A percentile compares a stretch with the other conserved stretches of the same genome.
Conservation (phyloP, 2,113 vertebrate genomes). For the Myotis lucifugus region DNA sequence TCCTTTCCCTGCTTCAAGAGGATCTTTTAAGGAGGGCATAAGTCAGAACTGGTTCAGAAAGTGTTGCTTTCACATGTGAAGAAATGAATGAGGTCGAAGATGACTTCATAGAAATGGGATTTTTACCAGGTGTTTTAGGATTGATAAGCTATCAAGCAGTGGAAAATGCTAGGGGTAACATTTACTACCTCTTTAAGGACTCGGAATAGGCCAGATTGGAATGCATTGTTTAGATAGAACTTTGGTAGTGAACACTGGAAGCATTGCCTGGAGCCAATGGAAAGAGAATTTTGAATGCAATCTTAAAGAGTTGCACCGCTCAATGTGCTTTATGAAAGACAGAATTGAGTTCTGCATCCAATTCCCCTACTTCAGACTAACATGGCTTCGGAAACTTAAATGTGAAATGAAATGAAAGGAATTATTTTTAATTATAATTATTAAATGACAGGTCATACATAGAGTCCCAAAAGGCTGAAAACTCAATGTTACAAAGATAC, state of each 20-base stretch:
- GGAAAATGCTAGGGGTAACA: neutral
- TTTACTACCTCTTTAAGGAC: neutral
- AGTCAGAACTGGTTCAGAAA: conserved; percentile 50
- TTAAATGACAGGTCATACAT: neutral
- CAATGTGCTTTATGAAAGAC: neutral
- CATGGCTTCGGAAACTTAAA: neutral
- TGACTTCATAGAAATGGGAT: neutral
- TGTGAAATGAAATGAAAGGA: neutral
- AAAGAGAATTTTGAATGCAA: neutral
- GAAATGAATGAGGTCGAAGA: conserved; percentile 17
- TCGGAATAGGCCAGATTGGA: neutral
- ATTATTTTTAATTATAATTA: neutral
- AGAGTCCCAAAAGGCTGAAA: neutral
- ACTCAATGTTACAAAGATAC: neutral
- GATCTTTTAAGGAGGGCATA: neutral
- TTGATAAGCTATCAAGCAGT: neutral
- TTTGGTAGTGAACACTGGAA: neutral
- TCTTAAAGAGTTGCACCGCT: neutral
- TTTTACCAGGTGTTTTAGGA: neutral
- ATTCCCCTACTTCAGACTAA: neutral
- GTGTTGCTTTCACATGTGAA: neutral
- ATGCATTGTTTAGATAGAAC: neutral
- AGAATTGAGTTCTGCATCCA: conserved; percentile 2
- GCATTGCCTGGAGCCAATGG: neutral
- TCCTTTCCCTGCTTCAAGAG: neutral